Evolutionary conservation across 2,888 invertebrate genomes (phyloP).

Genomic region (Crepidodera aurea): DNA sequence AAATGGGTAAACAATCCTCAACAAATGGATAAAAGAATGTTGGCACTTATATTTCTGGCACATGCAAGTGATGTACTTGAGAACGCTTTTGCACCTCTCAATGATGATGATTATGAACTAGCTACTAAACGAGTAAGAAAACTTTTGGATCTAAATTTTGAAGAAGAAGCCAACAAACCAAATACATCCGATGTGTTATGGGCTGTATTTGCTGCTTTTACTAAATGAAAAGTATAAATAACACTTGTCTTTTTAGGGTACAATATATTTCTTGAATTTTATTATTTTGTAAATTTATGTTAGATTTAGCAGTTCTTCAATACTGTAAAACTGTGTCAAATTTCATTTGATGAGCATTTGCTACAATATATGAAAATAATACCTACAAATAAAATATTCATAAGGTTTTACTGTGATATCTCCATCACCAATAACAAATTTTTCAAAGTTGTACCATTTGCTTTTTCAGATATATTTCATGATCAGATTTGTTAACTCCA

Average conservation of each 20-base stretch:
- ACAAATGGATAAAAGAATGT: conserved; percentile 93
- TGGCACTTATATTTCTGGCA: conserved; percentile 93
- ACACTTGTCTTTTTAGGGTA: conserved; percentile 36
- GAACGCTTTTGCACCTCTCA: conserved; percentile 98
- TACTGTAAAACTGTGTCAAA: conserved; percentile 27
- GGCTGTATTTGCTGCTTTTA: conserved; percentile 98
- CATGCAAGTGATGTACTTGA: conserved; percentile 99
- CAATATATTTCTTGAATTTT: conserved; percentile 28
- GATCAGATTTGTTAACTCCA: conserved; percentile 1
- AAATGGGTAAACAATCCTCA: conserved; percentile 98
- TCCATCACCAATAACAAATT: conserved; percentile 6
- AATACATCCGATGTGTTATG: conserved; percentile 95
- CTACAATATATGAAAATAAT: conserved; percentile 10
- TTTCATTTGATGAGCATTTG: conserved; percentile 5
- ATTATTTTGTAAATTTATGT: conserved; percentile 42
- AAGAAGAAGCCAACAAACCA: conserved; percentile 91
- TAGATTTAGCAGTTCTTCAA: conserved; percentile 28
- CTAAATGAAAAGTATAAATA: conserved; percentile 74
- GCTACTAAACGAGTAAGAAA: conserved; percentile 97
- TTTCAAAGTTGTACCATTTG: conserved; percentile 2
- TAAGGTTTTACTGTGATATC: conserved; percentile 5
- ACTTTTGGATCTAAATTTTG: conserved; percentile 95
- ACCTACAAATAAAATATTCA: not conserved
- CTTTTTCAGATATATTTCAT: conserved; percentile 3
- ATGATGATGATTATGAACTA: conserved; percentile 96